Evolutionary conservation across 37 sponge, comb jelly and placozoan species (phyloP).

Genomic region (Agelas oroides): DNA sequence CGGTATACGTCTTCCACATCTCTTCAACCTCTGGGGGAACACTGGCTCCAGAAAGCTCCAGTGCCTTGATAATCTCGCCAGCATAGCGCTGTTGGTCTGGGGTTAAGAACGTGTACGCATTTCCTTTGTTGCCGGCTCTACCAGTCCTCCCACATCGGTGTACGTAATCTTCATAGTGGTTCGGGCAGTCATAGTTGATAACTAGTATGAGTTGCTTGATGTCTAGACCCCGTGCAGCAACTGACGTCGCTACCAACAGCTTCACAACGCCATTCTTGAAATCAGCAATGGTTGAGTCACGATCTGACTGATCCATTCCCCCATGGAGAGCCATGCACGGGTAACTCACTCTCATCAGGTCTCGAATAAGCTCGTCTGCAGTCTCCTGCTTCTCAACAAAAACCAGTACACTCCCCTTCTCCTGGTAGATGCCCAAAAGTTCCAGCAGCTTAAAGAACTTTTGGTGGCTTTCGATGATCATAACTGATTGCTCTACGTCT

Average conservation of each 20-base stretch:
- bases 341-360: slow-evolving; percentile 92
- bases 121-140: slow-evolving; percentile 96
- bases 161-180: slow-evolving; percentile 99
- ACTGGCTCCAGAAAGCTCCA: slow-evolving; percentile 81
- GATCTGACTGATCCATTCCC: slow-evolving; percentile 98
- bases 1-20: slow-evolving; percentile 86
- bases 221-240: slow-evolving; percentile 98
- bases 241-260: slow-evolving; percentile 96
- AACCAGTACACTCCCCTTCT: slow-evolving; percentile 86
- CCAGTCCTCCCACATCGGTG: slow-evolving; percentile 99
- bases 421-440: slow-evolving; percentile 89
- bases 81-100: slow-evolving; percentile 78
- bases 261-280: slow-evolving; percentile 90
- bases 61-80: slow-evolving; percentile 92
- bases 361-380: slow-evolving; percentile 88
- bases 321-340: slow-evolving; percentile 97
- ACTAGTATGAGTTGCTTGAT: slow-evolving; percentile 93
- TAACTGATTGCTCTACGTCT: slow-evolving; percentile 93
- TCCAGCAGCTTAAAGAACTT: slow-evolving; percentile 98
- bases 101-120: slow-evolving; percentile 93
- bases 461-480: slow-evolving; percentile 86
- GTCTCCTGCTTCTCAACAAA: slow-evolving; percentile 97
- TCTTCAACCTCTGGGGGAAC: slow-evolving; percentile 89
- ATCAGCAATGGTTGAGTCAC: slow-evolving; percentile 92
- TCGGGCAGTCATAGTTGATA: slow-evolving; percentile 98